phyloP scores from a whole-genome alignment of 2,888 invertebrate genomes.

The Amblyjoppa fuscipennis region DNA sequence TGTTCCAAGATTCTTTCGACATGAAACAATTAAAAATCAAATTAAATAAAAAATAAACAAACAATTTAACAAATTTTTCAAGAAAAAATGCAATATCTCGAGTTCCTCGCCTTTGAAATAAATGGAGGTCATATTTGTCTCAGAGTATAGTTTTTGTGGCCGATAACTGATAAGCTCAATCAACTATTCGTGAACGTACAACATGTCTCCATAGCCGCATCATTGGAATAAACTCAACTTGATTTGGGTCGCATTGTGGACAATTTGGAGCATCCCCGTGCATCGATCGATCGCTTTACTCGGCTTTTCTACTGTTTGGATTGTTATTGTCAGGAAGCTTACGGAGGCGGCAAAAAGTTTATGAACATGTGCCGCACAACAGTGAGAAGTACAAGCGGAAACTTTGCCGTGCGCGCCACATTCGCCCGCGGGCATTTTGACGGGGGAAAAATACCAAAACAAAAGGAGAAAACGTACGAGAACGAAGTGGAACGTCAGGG shows the following conservation, averaged over 20 bases:
- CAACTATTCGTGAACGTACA: neutral
- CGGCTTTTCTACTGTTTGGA: neutral
- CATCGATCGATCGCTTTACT: neutral
- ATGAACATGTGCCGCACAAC: neutral
- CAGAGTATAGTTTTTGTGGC: neutral
- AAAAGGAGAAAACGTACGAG: slow-evolving; percentile 7
- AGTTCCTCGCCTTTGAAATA: neutral
- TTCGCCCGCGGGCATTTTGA: slow-evolving; percentile 21
- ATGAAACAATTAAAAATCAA: neutral
- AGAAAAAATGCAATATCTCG: neutral
- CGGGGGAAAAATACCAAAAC: slow-evolving; percentile 3
- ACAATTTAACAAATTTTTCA: neutral
- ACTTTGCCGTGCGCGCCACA: slow-evolving; percentile 17
- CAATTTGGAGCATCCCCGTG: neutral
- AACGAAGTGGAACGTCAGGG: slow-evolving; percentile 20
- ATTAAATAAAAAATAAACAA: neutral
- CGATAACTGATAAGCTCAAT: neutral
- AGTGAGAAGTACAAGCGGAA: neutral
- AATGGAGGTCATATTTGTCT: neutral
- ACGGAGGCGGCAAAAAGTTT: neutral
- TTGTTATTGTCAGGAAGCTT: neutral
- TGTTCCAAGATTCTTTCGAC: neutral
- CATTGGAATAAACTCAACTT: neutral
- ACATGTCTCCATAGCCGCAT: neutral
- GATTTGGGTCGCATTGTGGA: neutral